Evolutionary conservation across 2,888 invertebrate species (phyloP).

Genomic region (Heterodera filipjevi): DNA sequence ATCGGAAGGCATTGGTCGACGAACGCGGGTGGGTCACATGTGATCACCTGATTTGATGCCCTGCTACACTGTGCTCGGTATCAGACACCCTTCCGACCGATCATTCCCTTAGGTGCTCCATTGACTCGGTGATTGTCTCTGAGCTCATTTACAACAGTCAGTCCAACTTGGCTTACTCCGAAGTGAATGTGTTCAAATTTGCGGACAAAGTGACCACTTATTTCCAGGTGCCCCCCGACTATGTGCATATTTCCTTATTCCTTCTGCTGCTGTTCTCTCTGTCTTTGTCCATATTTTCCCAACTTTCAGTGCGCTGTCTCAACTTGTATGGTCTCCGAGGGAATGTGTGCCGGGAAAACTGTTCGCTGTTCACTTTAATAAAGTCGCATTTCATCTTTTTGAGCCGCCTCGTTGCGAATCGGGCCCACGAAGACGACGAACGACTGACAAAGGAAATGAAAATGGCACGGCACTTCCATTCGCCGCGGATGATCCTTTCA

Average conservation of each 20-base stretch:
- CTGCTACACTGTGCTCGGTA: too few relatives aligned
- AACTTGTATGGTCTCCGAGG: conserved; percentile 64
- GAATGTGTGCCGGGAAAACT: conserved; percentile 63
- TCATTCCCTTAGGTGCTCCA: conserved; percentile 52
- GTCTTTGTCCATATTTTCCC: too few relatives aligned
- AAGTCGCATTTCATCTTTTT: conserved; percentile 14
- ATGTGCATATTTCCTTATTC: not conserved
- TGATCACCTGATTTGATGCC: not conserved
- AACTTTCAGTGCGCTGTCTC: conserved; percentile 65
- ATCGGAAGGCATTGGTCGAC: conserved; percentile 61
- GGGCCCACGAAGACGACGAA: conserved; percentile 29
- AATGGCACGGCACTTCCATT: conserved; percentile 17
- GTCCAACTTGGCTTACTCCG: conserved; percentile 63
- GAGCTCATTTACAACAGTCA: conserved; percentile 63
- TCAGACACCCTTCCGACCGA: not conserved
- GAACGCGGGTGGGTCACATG: conserved; percentile 54
- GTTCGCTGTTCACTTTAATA: conserved; percentile 37
- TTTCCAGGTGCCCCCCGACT: conserved; percentile 51
- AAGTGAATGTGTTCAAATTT: conserved; percentile 56
- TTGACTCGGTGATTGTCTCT: conserved; percentile 62
- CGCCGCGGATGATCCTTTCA: conserved; percentile 24
- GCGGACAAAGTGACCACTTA: conserved; percentile 63
- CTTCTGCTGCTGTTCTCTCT: not conserved
- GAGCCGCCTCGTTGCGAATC: conserved; percentile 51
- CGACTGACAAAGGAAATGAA: conserved; percentile 8